These are phyloP conservation scores for Alosa sapidissima DNA, from an alignment of 2,797 vertebrate species.

Conservation along the genomic window DNA sequence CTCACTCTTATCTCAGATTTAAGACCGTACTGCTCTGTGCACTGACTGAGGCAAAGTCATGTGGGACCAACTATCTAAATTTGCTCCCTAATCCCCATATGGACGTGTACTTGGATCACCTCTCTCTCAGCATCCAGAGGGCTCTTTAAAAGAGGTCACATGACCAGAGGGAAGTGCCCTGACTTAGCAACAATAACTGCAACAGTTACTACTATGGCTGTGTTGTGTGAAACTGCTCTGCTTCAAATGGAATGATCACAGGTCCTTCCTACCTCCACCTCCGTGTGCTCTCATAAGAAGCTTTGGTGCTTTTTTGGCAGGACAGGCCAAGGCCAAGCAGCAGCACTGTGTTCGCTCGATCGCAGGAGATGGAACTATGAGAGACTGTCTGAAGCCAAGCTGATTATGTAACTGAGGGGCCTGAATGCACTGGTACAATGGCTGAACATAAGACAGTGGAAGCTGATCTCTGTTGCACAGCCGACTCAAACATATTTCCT, in stretches of 20 bases:
- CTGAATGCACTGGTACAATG: background rate
- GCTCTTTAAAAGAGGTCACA: background rate
- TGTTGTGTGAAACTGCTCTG: background rate
- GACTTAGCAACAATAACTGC: background rate
- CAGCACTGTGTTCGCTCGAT: background rate
- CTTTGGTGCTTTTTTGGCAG: background rate
- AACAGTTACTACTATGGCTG: background rate
- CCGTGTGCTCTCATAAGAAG: background rate
- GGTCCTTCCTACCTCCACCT: background rate
- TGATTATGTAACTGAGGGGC: constrained; percentile 19
- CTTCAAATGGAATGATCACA: background rate
- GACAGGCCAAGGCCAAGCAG: background rate
- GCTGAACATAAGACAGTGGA: constrained; percentile 13
- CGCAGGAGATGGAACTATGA: background rate
- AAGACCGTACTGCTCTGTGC: background rate
- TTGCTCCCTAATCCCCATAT: background rate
- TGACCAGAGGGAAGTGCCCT: background rate
- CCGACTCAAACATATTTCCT: background rate
- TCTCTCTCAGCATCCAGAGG: background rate
- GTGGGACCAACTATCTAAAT: background rate
- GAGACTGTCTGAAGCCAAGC: background rate
- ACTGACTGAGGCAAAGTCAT: background rate
- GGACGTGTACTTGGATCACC: background rate
- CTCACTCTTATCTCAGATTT: background rate
- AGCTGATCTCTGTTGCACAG: constrained; percentile 11